Evolutionary conservation across 1,140 invertebrate species (phyloP).

Genomic region (Hydropsyche tenuis): DNA sequence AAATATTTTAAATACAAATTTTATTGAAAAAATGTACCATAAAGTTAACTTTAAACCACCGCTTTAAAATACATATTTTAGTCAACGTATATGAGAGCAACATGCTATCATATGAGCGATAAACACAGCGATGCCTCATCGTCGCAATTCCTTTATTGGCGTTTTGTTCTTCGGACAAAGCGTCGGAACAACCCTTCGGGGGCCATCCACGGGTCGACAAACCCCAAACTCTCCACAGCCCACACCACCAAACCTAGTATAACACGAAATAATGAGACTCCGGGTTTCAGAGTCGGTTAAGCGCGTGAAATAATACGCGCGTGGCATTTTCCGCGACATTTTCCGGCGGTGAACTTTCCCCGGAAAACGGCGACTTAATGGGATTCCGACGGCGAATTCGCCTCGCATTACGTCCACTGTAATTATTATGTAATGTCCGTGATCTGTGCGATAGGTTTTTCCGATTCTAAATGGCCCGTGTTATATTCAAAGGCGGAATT

Average conservation of each 20-base stretch:
- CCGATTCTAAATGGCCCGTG: no score
- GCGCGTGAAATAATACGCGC: conserved; percentile 9
- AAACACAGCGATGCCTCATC: no score
- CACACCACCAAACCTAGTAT: background rate
- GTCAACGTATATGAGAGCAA: no score
- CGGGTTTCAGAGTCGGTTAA: conserved; percentile 1
- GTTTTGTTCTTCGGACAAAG: background rate
- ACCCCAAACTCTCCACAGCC: background rate
- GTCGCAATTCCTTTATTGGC: background rate
- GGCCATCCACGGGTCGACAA: background rate
- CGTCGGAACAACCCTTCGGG: background rate
- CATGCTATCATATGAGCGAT: no score
- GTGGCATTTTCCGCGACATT: conserved; percentile 45
- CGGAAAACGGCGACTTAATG: conserved; percentile 40
- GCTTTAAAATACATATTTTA: no score
- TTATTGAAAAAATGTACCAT: no score
- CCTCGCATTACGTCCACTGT: no score
- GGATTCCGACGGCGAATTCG: background rate
- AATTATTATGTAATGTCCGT: no score
- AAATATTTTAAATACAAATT: no score
- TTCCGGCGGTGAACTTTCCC: conserved; percentile 42
- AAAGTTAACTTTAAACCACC: no score
- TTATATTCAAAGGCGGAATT: no score
- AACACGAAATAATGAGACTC: background rate
- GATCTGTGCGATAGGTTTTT: no score